phyloP scores from a whole-genome alignment of 2,888 invertebrate species.

The Alcis repandata region DNA sequence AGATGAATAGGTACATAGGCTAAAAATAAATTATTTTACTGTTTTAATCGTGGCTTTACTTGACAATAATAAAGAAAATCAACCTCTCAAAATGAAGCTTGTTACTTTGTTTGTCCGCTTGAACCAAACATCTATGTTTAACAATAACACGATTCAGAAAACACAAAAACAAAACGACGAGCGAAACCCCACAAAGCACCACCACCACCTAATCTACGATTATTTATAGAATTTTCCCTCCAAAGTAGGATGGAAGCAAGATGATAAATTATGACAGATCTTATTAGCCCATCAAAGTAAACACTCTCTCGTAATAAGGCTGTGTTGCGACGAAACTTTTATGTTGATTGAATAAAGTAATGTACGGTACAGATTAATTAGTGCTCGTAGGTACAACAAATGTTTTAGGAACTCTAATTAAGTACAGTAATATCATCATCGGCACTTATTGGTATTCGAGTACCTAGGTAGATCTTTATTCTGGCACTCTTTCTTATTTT shows the following conservation, averaged over 20 bases:
- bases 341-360: conserved; percentile 28
- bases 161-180: too few relatives aligned
- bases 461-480: too few relatives aligned
- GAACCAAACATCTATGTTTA: too few relatives aligned
- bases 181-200: not conserved
- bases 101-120: too few relatives aligned
- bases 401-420: not conserved
- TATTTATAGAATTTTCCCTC: conserved; percentile 21
- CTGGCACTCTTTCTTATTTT: too few relatives aligned
- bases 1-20: too few relatives aligned
- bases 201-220: not conserved
- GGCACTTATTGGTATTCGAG: not conserved
- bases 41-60: too few relatives aligned
- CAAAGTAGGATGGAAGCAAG: conserved; percentile 24
- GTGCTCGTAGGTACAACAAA: not conserved
- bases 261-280: conserved; percentile 40
- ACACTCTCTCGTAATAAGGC: conserved; percentile 33
- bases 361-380: conserved; percentile 10
- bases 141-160: too few relatives aligned
- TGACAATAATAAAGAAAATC: too few relatives aligned
- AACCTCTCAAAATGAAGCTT: too few relatives aligned
- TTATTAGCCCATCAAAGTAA: conserved; percentile 36
- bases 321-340: conserved; percentile 24
- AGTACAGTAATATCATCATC: not conserved
- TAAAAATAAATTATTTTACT: too few relatives aligned